These are phyloP conservation scores for Bombus affinis DNA, from an alignment of 1,140 invertebrate species.

Conservation along the genomic window DNA sequence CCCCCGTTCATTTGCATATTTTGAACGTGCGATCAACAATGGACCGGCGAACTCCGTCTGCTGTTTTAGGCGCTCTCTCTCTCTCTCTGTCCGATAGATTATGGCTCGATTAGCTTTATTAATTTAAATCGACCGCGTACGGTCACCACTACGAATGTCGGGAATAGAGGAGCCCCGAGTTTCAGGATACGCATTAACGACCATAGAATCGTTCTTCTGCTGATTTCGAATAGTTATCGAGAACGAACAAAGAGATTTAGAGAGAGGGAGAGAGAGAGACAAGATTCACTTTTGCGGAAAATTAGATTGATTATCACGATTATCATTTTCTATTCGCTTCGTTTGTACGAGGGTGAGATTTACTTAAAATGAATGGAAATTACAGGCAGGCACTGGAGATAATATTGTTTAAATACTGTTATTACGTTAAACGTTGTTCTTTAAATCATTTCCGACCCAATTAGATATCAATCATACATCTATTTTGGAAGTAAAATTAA, in stretches of 20 bases:
- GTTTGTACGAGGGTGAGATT: no score
- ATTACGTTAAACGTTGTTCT: no score
- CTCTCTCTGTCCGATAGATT: constrained; percentile 63
- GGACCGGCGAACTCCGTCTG: constrained; percentile 19
- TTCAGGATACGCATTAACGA: neutral
- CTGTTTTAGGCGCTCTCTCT: constrained; percentile 29
- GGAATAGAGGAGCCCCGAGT: no score
- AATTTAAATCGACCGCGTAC: constrained; percentile 71
- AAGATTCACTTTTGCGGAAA: neutral
- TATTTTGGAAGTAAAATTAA: no score
- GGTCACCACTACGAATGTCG: neutral
- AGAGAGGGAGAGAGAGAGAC: neutral
- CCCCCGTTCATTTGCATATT: constrained; percentile 75
- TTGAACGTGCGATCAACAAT: constrained; percentile 61
- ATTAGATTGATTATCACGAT: neutral
- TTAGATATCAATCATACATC: no score
- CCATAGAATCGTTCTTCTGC: neutral
- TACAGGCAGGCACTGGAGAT: no score
- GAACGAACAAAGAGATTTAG: neutral
- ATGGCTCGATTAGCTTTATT: constrained; percentile 74
- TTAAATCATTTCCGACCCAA: no score
- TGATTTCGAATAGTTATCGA: neutral
- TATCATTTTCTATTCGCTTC: no score
- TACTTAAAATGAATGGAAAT: no score
- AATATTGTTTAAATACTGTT: no score